Conservation (phyloP, 64 coral and sea anemone genomes). For the Trachythela sp. region DNA sequence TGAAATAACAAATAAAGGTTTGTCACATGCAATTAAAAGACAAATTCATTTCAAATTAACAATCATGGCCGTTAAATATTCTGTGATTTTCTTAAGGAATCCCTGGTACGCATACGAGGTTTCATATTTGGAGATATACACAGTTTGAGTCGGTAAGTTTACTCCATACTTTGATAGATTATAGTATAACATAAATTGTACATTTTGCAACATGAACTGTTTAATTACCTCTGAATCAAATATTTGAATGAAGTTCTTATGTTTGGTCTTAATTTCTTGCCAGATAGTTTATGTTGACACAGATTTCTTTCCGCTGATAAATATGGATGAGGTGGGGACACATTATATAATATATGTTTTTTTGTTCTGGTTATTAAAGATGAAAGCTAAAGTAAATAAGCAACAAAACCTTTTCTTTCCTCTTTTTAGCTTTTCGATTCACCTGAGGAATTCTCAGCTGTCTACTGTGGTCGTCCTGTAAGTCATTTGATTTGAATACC, state of each 20-base stretch:
- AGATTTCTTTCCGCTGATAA: conserved; percentile 11
- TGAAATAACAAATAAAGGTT: conserved; percentile 37
- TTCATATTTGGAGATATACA: conserved; percentile 76
- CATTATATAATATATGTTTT: not conserved
- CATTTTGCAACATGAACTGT: too few species aligned
- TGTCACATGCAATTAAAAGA: not conserved
- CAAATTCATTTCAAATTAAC: too few species aligned
- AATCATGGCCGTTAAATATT: too few species aligned
- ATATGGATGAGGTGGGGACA: not conserved
- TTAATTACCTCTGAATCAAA: too few species aligned
- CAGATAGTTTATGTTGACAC: conserved; percentile 6
- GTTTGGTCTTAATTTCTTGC: not conserved
- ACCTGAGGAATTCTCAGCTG: not conserved
- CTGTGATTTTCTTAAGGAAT: not conserved
- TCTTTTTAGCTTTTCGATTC: not conserved
- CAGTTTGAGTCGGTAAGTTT: conserved; percentile 72
- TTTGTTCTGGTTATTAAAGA: too few species aligned
- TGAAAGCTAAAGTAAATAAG: too few species aligned
- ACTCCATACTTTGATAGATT: conserved; percentile 57
- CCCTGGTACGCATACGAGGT: conserved; percentile 74
- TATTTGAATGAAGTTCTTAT: too few species aligned
- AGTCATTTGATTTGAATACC: not conserved
- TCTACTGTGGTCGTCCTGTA: not conserved
- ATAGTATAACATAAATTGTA: not conserved
- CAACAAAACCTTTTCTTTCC: not conserved